Base-by-base conservation (phyloP, 2,113 vertebrate genomes). In the Dascyllus trimaculatus region DNA sequence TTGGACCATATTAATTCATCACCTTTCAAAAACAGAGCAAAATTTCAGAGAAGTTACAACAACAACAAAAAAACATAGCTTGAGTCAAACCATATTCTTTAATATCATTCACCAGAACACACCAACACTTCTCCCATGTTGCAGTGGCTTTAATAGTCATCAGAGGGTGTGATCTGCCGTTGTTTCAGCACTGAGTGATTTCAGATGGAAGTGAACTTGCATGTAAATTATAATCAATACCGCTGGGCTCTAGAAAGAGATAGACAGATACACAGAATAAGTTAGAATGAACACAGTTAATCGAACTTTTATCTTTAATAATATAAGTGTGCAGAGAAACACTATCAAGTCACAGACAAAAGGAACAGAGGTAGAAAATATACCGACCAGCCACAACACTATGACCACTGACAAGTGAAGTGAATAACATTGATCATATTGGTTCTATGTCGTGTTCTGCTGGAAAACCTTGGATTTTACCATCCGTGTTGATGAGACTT, bases 131-230 rank as follows among this genome's bases (percentile, higher is more conserved):
- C 13, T 49, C 53, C 0, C 4, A 18, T 66, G 29, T 56, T 49
- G 58, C 24, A 46, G 24, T 48, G n/a, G 26, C 29, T 35, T 49
- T 35, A 17, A 22, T 69, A 4, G n/a, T 46, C 35, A 21, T 24
- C 59, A 43, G 51, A 26, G 48, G 43, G 22, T 2, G 1, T 7
- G 5, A 35, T 68, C 25, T 51, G 21, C 29, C 32, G 45, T 32
- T 52, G 26, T 56, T 82, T 90, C 80, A 92, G 74, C 92, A 93
- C 29, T 89, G 77, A 32, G 69, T 0, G 10, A 91, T 90, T 80
- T 93, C 92, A 52, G 92, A 93, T 59, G 89, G 89, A 75, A 92
- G 90, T 4, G 69, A 82, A n/a, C 0, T 0, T 4, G 46, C 35
- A 3, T 60, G 0, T 0, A 85, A 0, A 0, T 0, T 0, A 25